Evolutionary conservation across 2,888 invertebrate species (phyloP), one percentile per base, ranked within the genome.

Genomic region (Microchrysa polita): DNA sequence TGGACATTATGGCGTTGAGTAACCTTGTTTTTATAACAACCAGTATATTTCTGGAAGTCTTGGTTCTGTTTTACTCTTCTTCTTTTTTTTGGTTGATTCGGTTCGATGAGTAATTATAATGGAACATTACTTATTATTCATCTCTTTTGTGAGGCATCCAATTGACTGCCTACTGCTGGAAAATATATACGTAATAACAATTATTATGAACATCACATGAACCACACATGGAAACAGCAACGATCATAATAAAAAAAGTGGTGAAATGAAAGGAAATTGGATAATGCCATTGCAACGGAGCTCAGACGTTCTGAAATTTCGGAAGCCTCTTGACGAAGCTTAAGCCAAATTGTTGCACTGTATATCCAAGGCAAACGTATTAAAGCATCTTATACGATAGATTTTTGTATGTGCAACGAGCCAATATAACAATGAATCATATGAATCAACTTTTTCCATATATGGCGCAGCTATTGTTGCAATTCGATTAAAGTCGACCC

Each of bases 61-160:
- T 34, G 27, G 7, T 34, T 34, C 27, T 34, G n/a, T n/a, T n/a
- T n/a, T n/a, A n/a, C n/a, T n/a, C n/a, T n/a, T n/a, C n/a, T n/a
- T n/a, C 7, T 7, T 34, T 34, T 34, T 69, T 69, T 34, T 34
- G 23, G 67, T 67, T 34, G 69, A 55, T 69, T 16, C 69, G 69
- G 40, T 69, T 69, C 69, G 69, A 69, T 69, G 55, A 52, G 20
- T 57, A 55, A 69, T 40, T 42, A 69, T 42, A 69, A 69, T 69
- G 55, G 57, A 69, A 57, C 57, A 69, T 65, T 48, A 48, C 65
- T 52, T 23, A 67, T 52, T 34, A 52, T 67, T 14, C 52, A 10
- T n/a, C 4, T 48, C 27, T 67, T 42, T 67, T 67, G 23, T 55
- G 55, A 18, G n/a, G 18, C 55, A 69, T 69, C 65, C 65, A n/a